phyloP scores from a whole-genome alignment of 2,113 vertebrate species.

The Sebastes schlegelii region DNA sequence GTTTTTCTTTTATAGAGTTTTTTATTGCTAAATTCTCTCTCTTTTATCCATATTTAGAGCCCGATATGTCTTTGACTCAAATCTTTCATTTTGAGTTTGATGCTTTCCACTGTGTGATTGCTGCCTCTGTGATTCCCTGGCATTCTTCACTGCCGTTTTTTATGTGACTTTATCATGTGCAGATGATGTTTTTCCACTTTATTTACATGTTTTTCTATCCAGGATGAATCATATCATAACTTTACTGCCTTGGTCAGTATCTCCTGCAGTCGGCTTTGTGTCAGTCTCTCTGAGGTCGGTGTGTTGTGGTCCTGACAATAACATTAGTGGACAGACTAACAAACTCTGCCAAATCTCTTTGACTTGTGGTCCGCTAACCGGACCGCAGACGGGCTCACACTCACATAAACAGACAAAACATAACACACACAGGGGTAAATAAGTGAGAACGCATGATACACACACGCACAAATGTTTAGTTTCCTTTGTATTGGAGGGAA shows the following conservation, averaged over 20 bases:
- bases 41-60: conserved; percentile 29
- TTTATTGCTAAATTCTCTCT: conserved; percentile 29
- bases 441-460: conserved; percentile 24
- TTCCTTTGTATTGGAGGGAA: conserved; percentile 2
- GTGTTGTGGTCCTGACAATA: conserved; percentile 72
- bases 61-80: conserved; percentile 17
- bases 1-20: conserved; percentile 56
- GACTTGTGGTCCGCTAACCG: conserved; percentile 52
- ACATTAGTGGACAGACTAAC: conserved; percentile 64
- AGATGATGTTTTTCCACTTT: conserved; percentile 13
- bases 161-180: background rate
- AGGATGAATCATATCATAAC: conserved; percentile 26
- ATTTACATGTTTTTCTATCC: conserved; percentile 6
- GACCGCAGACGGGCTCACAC: conserved; percentile 64
- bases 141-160: background rate
- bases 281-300: conserved; percentile 69
- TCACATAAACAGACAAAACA: conserved; percentile 59
- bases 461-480: conserved; percentile 28
- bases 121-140: background rate
- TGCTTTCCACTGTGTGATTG: conserved; percentile 12
- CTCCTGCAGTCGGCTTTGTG: conserved; percentile 45
- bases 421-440: conserved; percentile 24
- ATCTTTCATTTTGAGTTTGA: conserved; percentile 13
- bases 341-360: conserved; percentile 64
- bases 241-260: background rate